Evolutionary conservation across 2,797 vertebrate species (phyloP).

Genomic region (Jordanella pulchra): DNA sequence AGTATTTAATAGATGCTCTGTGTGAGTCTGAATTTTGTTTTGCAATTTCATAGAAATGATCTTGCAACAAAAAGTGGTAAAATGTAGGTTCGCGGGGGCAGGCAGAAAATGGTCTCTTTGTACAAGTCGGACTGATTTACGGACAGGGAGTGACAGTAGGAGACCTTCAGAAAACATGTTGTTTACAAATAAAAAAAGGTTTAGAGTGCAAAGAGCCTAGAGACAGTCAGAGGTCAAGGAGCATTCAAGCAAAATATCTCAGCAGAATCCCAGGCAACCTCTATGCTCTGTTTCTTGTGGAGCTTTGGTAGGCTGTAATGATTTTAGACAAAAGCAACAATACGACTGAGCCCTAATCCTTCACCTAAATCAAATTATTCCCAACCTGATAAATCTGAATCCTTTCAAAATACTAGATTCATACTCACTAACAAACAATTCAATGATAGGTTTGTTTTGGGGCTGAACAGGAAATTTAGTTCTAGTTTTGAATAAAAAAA

Average conservation of each 20-base stretch:
- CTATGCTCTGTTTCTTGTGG: slow-evolving; percentile 9
- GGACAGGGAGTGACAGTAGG: slow-evolving; percentile 32
- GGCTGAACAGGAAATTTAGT: too few species aligned
- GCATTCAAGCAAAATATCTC: slow-evolving; percentile 60
- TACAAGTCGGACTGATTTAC: slow-evolving; percentile 46
- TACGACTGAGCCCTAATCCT: slow-evolving; percentile 56
- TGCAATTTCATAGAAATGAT: slow-evolving; percentile 16
- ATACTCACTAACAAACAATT: background rate
- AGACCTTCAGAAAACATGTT: slow-evolving; percentile 55
- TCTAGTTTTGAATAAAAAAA: too few species aligned
- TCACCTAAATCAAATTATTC: slow-evolving; percentile 50
- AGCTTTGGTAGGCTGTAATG: slow-evolving; percentile 35
- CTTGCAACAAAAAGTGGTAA: slow-evolving; percentile 25
- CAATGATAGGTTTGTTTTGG: background rate
- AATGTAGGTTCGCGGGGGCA: slow-evolving; percentile 23
- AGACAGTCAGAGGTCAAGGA: slow-evolving; percentile 65
- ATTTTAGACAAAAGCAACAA: slow-evolving; percentile 27
- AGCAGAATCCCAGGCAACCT: slow-evolving; percentile 40
- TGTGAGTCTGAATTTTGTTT: slow-evolving; percentile 16
- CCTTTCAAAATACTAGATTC: background rate
- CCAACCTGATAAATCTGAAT: background rate
- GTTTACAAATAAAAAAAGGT: slow-evolving; percentile 75
- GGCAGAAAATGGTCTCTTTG: slow-evolving; percentile 62
- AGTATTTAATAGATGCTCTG: slow-evolving; percentile 12
- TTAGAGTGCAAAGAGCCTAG: slow-evolving; percentile 58